Evolutionary conservation across 2,797 vertebrate species (phyloP).

Genomic region (Molothrus aeneus): DNA sequence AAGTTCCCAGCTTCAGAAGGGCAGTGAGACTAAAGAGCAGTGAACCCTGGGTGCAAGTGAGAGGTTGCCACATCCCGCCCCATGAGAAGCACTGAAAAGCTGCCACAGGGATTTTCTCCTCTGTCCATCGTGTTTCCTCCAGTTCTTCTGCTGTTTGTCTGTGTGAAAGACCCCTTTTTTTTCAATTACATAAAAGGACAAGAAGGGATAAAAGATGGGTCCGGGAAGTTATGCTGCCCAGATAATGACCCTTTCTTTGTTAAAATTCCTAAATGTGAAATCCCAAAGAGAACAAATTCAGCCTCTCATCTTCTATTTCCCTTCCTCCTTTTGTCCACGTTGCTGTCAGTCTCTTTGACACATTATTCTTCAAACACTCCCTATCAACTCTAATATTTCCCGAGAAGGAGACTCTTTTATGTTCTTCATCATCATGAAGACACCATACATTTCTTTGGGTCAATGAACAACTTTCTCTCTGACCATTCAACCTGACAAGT

Average conservation of each 20-base stretch:
- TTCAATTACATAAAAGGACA: constrained; percentile 49
- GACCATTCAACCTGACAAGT: constrained; percentile 70
- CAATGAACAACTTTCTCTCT: constrained; percentile 64
- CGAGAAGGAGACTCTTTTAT: constrained; percentile 61
- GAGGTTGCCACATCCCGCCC: neutral
- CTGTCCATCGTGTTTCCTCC: constrained; percentile 2
- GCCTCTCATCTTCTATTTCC: constrained; percentile 50
- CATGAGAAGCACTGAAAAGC: neutral
- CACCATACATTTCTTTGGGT: constrained; percentile 61
- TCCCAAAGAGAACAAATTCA: constrained; percentile 55
- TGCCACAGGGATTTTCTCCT: neutral
- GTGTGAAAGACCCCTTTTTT: constrained; percentile 3
- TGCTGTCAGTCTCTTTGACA: constrained; percentile 62
- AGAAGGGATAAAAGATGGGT: constrained; percentile 64
- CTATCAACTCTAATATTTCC: constrained; percentile 68
- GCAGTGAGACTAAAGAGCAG: neutral
- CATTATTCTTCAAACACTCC: constrained; percentile 65
- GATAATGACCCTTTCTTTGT: constrained; percentile 58
- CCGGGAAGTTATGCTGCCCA: constrained; percentile 51
- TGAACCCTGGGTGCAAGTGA: neutral
- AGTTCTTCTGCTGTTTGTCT: constrained; percentile 15
- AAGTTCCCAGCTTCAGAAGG: neutral
- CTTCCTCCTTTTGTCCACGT: constrained; percentile 56
- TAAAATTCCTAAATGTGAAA: constrained; percentile 53
- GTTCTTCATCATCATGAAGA: constrained; percentile 55